These are phyloP conservation scores for Cosmopolites sordidus DNA, from an alignment of 2,888 invertebrate genomes.

Conservation along the genomic window DNA sequence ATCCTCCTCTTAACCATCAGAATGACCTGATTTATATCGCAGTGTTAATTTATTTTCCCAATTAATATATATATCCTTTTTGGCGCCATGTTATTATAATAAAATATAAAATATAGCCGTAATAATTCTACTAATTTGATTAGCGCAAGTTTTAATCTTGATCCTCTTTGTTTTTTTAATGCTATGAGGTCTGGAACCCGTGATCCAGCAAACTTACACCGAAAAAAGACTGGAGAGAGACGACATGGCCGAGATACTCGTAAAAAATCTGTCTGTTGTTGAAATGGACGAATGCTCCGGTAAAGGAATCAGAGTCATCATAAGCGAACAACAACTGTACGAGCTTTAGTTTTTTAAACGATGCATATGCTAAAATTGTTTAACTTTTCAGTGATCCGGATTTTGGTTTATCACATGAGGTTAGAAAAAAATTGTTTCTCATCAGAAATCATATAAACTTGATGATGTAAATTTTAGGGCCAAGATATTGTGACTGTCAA, in stretches of 20 bases:
- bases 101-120: no score
- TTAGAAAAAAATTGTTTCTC: neutral
- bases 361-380: neutral
- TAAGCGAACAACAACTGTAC: slow-evolving; percentile 38
- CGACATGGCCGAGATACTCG: slow-evolving; percentile 33
- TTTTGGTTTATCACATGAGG: slow-evolving; percentile 8
- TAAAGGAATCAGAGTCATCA: slow-evolving; percentile 30
- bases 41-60: no score
- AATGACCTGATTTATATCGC: no score
- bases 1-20: no score
- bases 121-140: no score
- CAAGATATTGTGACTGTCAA: slow-evolving; percentile 22
- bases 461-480: slow-evolving; percentile 10
- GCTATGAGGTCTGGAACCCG: slow-evolving; percentile 34
- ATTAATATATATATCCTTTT: no score
- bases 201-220: slow-evolving; percentile 36
- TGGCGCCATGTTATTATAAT: no score
- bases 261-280: slow-evolving; percentile 32
- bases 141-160: no score
- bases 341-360: slow-evolving; percentile 13
- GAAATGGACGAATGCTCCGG: slow-evolving; percentile 32
- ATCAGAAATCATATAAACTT: neutral
- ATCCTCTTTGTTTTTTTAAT: neutral
- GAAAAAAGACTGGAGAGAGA: slow-evolving; percentile 38
- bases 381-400: slow-evolving; percentile 20